Conservation (phyloP, 2,888 invertebrate genomes). For the Dastarcus helophoroides region DNA sequence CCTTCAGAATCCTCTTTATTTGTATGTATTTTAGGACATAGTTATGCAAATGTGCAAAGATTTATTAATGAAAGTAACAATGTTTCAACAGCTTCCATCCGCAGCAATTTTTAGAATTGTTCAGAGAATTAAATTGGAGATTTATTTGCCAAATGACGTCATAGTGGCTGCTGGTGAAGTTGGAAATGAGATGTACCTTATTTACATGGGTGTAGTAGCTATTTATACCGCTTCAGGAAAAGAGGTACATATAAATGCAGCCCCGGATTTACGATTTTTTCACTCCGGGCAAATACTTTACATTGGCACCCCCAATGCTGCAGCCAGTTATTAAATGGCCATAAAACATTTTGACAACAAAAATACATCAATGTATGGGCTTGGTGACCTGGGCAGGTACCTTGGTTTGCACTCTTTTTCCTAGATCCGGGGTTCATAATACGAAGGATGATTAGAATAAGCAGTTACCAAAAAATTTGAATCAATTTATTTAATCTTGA, state of each 20-base stretch:
- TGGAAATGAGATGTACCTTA: constrained; percentile 10
- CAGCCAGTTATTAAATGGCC: no score
- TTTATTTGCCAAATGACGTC: constrained; percentile 9
- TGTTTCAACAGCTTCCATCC: constrained; percentile 7
- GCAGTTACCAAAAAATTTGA: no score
- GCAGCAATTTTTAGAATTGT: constrained; percentile 6
- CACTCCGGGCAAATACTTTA: no score
- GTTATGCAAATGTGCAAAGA: constrained; percentile 8
- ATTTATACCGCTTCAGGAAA: constrained; percentile 9
- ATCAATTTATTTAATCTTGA: no score
- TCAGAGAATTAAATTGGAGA: constrained; percentile 6
- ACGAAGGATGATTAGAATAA: no score
- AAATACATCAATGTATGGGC: no score
- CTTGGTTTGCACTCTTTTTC: no score
- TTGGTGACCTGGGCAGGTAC: no score
- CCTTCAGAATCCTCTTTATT: background rate
- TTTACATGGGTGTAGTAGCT: constrained; percentile 8
- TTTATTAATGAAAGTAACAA: constrained; percentile 8
- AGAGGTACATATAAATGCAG: constrained; percentile 8
- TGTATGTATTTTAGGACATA: constrained; percentile 8
- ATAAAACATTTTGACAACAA: no score
- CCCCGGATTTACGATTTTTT: no score
- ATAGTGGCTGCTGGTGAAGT: constrained; percentile 9
- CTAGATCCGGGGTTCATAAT: no score
- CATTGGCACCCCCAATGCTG: no score